These are phyloP conservation scores for Brachirus orientalis DNA, from an alignment of 2,113 vertebrate species.

Conservation along the genomic window DNA sequence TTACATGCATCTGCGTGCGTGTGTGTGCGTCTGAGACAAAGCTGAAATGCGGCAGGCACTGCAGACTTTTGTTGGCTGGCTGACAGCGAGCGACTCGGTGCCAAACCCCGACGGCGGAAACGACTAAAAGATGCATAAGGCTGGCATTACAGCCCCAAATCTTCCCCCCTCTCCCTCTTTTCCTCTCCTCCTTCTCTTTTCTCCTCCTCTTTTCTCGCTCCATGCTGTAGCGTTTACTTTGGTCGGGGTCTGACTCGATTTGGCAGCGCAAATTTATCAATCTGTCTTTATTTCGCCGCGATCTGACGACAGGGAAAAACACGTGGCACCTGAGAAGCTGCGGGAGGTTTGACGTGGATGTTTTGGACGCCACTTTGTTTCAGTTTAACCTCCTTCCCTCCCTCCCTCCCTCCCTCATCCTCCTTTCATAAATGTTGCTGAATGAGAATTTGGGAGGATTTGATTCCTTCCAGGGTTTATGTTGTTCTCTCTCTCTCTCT, in stretches of 20 bases:
- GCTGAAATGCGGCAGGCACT: constrained; percentile 94
- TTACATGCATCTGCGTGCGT: constrained; percentile 51
- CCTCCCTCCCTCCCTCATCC: constrained; percentile 2
- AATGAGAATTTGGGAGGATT: constrained; percentile 56
- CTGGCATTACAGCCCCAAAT: constrained; percentile 91
- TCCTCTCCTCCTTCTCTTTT: constrained; percentile 25
- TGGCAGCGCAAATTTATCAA: constrained; percentile 68
- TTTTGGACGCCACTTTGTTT: constrained; percentile 23
- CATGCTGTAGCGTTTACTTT: constrained; percentile 71
- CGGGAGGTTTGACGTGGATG: no score
- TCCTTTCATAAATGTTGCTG: constrained; percentile 7
- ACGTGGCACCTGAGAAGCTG: constrained; percentile 56
- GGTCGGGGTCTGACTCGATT: constrained; percentile 80
- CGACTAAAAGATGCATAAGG: constrained; percentile 93
- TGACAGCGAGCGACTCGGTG: constrained; percentile 88
- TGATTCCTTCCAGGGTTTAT: constrained; percentile 52
- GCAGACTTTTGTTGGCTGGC: constrained; percentile 95
- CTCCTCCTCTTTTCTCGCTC: constrained; percentile 73
- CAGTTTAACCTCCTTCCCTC: constrained; percentile 20
- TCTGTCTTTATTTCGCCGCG: constrained; percentile 60
- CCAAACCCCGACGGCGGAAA: constrained; percentile 96
- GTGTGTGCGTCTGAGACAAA: constrained; percentile 86
- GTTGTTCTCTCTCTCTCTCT: constrained; percentile 8
- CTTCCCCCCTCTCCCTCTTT: constrained; percentile 73
- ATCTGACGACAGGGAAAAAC: constrained; percentile 36